A percentile compares a stretch with the other conserved stretches of the same genome.
These are phyloP conservation scores for Montipora sp. DNA, from an alignment of 64 coral and sea anemone species.

Conservation along the genomic window DNA sequence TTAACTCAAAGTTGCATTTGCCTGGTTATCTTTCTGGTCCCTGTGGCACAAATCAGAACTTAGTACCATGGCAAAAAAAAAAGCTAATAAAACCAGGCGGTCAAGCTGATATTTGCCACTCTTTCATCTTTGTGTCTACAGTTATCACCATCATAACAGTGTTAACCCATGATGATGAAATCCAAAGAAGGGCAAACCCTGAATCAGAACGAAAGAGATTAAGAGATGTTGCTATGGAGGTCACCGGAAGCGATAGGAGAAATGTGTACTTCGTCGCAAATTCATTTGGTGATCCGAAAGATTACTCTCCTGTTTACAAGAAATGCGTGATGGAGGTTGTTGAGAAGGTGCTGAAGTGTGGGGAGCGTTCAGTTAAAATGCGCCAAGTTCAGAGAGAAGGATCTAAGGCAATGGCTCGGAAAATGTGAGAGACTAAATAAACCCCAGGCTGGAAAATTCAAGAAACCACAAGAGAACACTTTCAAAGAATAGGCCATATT, in stretches of 20 bases:
- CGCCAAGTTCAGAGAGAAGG: constrained; percentile 42
- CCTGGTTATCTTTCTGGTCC: too few species aligned
- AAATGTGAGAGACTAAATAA: neutral
- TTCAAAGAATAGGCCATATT: too few species aligned
- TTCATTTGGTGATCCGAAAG: constrained; percentile 11
- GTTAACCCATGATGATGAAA: constrained; percentile 57
- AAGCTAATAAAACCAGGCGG: too few species aligned
- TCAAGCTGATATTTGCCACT: neutral
- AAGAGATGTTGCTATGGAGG: constrained; percentile 6
- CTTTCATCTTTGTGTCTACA: neutral
- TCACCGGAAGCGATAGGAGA: constrained; percentile 32
- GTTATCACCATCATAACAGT: constrained; percentile 35
- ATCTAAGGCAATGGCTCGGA: neutral
- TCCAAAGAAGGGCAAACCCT: neutral
- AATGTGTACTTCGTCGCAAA: constrained; percentile 62
- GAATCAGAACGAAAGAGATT: constrained; percentile 17
- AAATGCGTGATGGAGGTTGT: constrained; percentile 37
- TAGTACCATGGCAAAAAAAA: too few species aligned
- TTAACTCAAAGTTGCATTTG: too few species aligned
- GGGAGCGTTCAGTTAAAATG: constrained; percentile 62
- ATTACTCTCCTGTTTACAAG: constrained; percentile 45
- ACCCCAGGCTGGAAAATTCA: neutral
- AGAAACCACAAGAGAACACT: too few species aligned
- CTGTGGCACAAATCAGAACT: too few species aligned
- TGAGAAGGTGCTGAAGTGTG: constrained; percentile 37